Conservation (phyloP, 1,140 invertebrate genomes). For the Diuraphis noxia region DNA sequence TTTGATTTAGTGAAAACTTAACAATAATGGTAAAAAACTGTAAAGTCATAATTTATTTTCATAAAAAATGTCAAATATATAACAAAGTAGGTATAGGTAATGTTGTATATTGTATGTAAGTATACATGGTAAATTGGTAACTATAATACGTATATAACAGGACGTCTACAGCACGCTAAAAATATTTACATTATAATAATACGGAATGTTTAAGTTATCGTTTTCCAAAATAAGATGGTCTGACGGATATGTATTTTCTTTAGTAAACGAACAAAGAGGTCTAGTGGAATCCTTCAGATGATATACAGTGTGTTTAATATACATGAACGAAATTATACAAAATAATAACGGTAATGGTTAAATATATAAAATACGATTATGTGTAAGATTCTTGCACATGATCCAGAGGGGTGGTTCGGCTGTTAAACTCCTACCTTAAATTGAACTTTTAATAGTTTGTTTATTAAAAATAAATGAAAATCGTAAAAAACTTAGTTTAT, state of each 20-base stretch:
- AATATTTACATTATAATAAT: background rate
- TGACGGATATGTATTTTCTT: background rate
- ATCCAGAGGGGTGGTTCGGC: no score
- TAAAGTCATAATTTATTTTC: no score
- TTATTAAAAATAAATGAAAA: no score
- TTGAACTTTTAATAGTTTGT: no score
- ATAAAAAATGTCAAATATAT: background rate
- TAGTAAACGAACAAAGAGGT: background rate
- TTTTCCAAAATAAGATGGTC: background rate
- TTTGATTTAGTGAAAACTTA: background rate
- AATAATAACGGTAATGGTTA: background rate
- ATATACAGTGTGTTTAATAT: background rate
- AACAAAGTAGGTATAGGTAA: background rate
- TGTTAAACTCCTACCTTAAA: no score
- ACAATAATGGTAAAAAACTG: background rate
- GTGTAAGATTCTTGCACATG: no score
- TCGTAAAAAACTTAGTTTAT: no score
- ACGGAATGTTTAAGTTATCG: background rate
- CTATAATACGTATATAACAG: background rate
- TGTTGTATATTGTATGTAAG: no score
- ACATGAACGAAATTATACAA: background rate
- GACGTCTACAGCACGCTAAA: background rate
- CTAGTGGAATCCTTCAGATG: background rate
- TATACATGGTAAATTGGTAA: background rate
- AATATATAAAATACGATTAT: background rate